Conservation (phyloP, 2,113 vertebrate species). For the Excalfactoria chinensis region DNA sequence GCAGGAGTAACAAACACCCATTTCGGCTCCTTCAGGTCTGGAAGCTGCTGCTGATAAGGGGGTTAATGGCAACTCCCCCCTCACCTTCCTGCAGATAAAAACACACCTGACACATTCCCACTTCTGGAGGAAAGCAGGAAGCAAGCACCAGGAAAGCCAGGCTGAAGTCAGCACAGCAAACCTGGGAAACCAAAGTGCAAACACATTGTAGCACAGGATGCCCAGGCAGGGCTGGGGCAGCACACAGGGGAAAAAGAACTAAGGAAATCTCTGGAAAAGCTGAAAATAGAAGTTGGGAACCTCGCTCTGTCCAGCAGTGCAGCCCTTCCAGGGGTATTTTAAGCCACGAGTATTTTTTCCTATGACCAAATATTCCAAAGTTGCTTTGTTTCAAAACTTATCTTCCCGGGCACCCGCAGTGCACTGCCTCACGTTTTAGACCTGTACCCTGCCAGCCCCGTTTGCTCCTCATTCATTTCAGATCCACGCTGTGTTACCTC, state of each 20-base stretch:
- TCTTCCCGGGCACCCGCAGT: not conserved
- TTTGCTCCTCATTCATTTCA: not conserved
- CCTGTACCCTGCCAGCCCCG: not conserved
- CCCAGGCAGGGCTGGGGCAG: not conserved
- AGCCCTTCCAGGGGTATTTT: constrained; percentile 2
- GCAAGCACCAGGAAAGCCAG: not conserved
- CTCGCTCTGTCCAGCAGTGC: not conserved
- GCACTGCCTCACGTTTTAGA: not conserved
- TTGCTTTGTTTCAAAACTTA: not conserved
- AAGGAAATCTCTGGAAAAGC: not conserved
- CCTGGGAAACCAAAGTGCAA: not conserved
- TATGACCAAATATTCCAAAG: constrained; percentile 40
- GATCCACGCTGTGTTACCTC: not conserved
- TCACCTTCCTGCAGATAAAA: not conserved
- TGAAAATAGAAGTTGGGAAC: not conserved
- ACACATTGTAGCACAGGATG: not conserved
- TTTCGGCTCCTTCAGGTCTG: not conserved
- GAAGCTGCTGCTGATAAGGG: not conserved
- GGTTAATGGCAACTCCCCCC: not conserved
- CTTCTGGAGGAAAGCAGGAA: not conserved
- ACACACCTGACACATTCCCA: not conserved
- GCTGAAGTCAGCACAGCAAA: not conserved
- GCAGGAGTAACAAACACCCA: fast-evolving
- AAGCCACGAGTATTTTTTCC: not conserved
- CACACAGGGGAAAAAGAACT: not conserved